phyloP scores from a whole-genome alignment of 2,888 invertebrate genomes.

The Ormia ochracea region DNA sequence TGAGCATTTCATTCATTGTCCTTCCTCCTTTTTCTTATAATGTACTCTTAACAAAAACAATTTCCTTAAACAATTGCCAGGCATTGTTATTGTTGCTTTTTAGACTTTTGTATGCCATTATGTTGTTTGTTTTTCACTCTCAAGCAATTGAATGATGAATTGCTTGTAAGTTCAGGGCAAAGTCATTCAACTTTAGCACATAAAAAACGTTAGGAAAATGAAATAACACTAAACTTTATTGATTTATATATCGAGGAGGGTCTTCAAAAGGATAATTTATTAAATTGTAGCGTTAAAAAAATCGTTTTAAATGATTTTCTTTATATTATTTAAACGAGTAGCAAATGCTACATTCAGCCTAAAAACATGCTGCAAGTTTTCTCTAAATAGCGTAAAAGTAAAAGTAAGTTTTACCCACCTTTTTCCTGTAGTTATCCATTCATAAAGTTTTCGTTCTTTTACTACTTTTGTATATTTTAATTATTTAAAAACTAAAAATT shows the following conservation, averaged over 20 bases:
- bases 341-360: no score
- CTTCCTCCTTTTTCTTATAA: not conserved
- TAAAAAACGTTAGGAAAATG: slow-evolving; percentile 18
- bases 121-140: slow-evolving; percentile 14
- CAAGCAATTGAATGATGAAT: slow-evolving; percentile 51
- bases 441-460: slow-evolving; percentile 64
- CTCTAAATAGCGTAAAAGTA: not conserved
- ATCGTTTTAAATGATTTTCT: not conserved
- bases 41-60: slow-evolving; percentile 33
- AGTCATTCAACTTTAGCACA: slow-evolving; percentile 63
- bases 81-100: slow-evolving; percentile 38
- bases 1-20: not conserved
- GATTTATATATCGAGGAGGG: slow-evolving; percentile 35
- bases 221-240: slow-evolving; percentile 50
- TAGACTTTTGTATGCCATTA: slow-evolving; percentile 26
- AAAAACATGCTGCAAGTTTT: slow-evolving; percentile 18
- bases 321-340: no score
- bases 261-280: not conserved
- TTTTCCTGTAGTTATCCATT: slow-evolving; percentile 76
- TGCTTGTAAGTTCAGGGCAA: slow-evolving; percentile 54
- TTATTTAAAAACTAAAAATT: slow-evolving; percentile 47
- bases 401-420: slow-evolving; percentile 68
- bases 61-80: slow-evolving; percentile 52
- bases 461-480: slow-evolving; percentile 9
- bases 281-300: not conserved